Evolutionary conservation across 2,797 vertebrate genomes (phyloP), one percentile per base, ranked within the genome.

Genomic region (Malurus splendens): DNA sequence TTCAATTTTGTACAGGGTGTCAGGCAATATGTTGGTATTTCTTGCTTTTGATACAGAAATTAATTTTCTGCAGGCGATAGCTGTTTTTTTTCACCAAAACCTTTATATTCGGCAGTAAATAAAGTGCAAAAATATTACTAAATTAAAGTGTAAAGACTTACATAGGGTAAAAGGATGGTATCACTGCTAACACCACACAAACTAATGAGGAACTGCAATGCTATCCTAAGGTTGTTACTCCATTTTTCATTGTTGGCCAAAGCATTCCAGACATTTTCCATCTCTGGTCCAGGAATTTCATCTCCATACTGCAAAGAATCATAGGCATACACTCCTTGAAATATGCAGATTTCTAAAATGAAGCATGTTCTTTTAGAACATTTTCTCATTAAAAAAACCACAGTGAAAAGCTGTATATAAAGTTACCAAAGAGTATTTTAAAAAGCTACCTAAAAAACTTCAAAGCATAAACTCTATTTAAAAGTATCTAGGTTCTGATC

Each of bases 161-260:
- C 99, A 7, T 98, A 99, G 89, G 98, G 98, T 93, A 99, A 90
- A 76, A 99, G 98, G 14, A 98, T 97, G 15, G 99, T 99, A 92
- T 99, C 99, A 11, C 99, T 99, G 98, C 99, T 99, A 91, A 99
- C 99, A 25, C 99, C 99, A 82, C 99, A 99, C 91, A 99, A 97
- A 79, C 99, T 99, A 95, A 99, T 99, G 36, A 99, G 98, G 94
- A 99, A 99, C 96, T 99, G 99, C 89, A 99, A 95, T 14, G 98
- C 98, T 96, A 99, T 98, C 76, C 99, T 95, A 73, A 99, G 96
- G 94, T 99, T 99, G 97, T 99, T 99, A 97, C 98, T 98, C 99
- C 99, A 99, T 80, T 99, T 98, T 94, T 99, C 99, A 8, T 99
- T 99, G 96, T 98, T 98, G 92, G 99, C 99, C 88, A 99, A 94